Evolutionary conservation across 2,797 vertebrate species (phyloP).

Genomic region (Vultur gryphus): DNA sequence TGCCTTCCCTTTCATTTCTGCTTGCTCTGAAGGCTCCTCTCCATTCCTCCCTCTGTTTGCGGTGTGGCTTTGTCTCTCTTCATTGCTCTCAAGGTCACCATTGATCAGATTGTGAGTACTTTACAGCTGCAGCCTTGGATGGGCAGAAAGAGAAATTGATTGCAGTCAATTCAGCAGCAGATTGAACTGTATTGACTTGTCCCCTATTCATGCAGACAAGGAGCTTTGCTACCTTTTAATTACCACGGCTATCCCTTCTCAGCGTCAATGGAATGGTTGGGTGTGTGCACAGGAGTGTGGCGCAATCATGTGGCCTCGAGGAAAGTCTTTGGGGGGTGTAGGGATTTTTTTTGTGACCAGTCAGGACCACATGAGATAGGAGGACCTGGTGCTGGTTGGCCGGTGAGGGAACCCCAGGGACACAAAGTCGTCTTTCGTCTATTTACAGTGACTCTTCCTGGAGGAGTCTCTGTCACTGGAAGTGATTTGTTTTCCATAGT

Average conservation of each 20-base stretch:
- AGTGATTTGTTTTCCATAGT: not conserved
- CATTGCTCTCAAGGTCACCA: conserved; percentile 68
- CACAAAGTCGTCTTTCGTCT: fast-evolving
- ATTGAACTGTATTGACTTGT: conserved; percentile 61
- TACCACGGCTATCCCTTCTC: not conserved
- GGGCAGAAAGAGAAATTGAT: conserved; percentile 65
- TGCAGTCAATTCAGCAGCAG: conserved; percentile 63
- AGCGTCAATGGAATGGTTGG: not conserved
- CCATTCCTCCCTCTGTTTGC: not conserved
- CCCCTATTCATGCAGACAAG: conserved; percentile 18
- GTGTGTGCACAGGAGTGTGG: not conserved
- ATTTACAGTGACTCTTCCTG: not conserved
- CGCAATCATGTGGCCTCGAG: not conserved
- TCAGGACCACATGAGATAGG: too few species aligned
- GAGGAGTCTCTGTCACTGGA: not conserved
- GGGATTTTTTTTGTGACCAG: not conserved
- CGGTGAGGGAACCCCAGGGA: not conserved
- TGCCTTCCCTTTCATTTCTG: not conserved
- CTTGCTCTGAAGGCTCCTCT: not conserved
- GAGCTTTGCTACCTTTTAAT: conserved; percentile 63
- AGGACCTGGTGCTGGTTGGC: not conserved
- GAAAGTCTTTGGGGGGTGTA: not conserved
- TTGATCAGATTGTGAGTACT: conserved; percentile 68
- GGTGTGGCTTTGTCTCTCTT: not conserved
- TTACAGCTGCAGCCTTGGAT: conserved; percentile 66